Evolutionary conservation across 2,113 vertebrate genomes (phyloP), one percentile per base, ranked within the genome.

Genomic region (Mormoops blainvillei): DNA sequence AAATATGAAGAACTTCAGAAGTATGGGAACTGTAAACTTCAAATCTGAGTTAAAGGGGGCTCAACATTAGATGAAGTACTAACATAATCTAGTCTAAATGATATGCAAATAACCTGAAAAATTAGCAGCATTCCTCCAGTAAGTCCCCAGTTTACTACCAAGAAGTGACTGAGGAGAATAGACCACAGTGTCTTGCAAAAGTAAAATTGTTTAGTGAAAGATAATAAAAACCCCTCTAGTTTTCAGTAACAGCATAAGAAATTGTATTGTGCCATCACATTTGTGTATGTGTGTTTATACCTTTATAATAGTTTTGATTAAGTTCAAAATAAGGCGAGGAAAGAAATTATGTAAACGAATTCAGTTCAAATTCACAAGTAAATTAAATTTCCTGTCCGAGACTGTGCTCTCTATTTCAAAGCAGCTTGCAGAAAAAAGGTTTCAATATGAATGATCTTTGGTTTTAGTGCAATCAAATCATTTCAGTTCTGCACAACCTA

Each of bases 341-440:
- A 87, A 38, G 6, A 86, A 96, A 95, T 95, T 80, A 87, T 86
- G 43, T 85, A 95, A 96, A 95, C 95, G n/a, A n/a, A n/a, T 45
- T 14, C 76, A 82, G 70, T 24, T 77, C 71, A 92, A 87, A 88
- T 88, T 90, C 61, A 89, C 73, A 96, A 61, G 50, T 76, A 87
- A 88, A 91, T 94, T 91, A 45, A 26, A 94, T 95, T 78, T 89
- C 2, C 90, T 96, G 94, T 8, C 63, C 89, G 54, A 92, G 9
- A 82, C 31, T 86, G 24, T 56, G 10, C 13, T 5, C 26, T 94
- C 63, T 67, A 74, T 88, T 94, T 87, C 77, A 92, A 36, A 89
- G 50, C 16, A 70, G 15, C n/a, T 93, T 43, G n/a, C 80, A 78
- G 41, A 28, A 48, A 76, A 70, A 48, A 58, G 15, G 10, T 48